Conservation (phyloP, 2,797 vertebrate species). For the Fratercula arctica region DNA sequence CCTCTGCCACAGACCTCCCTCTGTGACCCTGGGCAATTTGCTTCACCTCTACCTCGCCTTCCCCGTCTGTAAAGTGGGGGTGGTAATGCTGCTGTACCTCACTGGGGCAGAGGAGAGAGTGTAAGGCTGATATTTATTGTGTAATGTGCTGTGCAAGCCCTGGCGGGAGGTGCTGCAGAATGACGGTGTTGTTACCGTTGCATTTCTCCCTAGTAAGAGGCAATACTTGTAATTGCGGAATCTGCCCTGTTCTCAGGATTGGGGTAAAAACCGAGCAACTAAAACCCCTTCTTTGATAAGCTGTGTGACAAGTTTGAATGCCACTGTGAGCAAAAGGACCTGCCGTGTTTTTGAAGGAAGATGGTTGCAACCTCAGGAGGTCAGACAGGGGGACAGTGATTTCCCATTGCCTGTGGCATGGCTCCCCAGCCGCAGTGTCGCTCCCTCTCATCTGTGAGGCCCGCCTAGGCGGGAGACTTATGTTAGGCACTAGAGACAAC, state of each 20-base stretch:
- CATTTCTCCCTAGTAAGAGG: background rate
- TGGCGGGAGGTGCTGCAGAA: background rate
- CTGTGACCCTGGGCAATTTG: background rate
- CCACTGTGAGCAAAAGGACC: slow-evolving; percentile 70
- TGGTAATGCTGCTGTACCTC: background rate
- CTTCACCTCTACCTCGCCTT: background rate
- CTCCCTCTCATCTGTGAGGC: background rate
- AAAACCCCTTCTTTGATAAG: background rate
- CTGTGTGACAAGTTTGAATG: slow-evolving; percentile 33
- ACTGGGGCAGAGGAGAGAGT: background rate
- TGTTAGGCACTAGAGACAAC: background rate
- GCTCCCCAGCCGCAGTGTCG: background rate
- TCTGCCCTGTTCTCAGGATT: slow-evolving; percentile 71
- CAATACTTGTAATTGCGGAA: background rate
- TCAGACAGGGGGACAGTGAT: background rate
- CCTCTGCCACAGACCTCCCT: background rate
- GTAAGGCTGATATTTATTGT: background rate
- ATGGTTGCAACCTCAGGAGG: slow-evolving; percentile 17
- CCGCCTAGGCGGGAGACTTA: background rate
- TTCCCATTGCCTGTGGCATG: background rate
- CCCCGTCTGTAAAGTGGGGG: background rate
- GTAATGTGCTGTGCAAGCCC: background rate
- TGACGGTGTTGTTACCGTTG: background rate
- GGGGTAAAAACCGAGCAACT: slow-evolving; percentile 52
- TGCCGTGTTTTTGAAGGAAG: slow-evolving; percentile 52